Base-by-base conservation (phyloP, 2,113 vertebrate species). In the Etheostoma spectabile region DNA sequence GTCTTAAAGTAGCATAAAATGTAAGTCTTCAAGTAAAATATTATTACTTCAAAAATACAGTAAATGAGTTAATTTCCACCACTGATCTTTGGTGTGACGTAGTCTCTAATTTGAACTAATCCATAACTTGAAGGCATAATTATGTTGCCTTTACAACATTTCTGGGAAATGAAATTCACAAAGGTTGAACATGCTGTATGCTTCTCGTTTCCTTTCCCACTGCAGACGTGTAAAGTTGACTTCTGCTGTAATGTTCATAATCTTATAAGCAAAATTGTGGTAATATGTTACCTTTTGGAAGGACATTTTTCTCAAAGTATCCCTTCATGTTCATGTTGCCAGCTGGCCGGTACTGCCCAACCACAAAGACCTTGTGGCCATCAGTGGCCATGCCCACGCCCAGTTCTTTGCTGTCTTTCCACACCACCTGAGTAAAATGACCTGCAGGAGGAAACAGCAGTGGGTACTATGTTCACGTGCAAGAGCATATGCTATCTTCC, bases 361-460 rank as follows among this genome's bases (percentile, higher is more conserved):
- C 94, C 74, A 95, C 93, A 49, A 84, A 88, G 13, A 63, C 24
- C 0, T 0, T 81, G 0, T 68, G 30, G 10, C 93, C 93, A 14
- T 88, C 52, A 0, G 87, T 84, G 11, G 93, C 93, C 55, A 91
- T 0, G 3, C 93, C 93, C 13, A 95, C 84, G 0, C 94, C 94
- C 48, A 95, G 66, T 11, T 95, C 63, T 0, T 45, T 92, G 67
- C 55, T 85, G 2, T 51, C 75, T 52, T 93, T 94, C 94, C 94
- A 95, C 65, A 95, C 94, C 68, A 95, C 90, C 87, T 95, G 94
- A 79, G 93, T 95, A 18, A 94, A 95, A 77, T 95, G 94, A n/a
- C 94, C 94, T 95, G 80, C 6, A 52, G 74, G 55, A 27, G 8
- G 16, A 42, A 70, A 30, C 33, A 79, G 38, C 13, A 3, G 16